phyloP scores from a whole-genome alignment of 2,797 vertebrate genomes.

The Urophycis tenuis region DNA sequence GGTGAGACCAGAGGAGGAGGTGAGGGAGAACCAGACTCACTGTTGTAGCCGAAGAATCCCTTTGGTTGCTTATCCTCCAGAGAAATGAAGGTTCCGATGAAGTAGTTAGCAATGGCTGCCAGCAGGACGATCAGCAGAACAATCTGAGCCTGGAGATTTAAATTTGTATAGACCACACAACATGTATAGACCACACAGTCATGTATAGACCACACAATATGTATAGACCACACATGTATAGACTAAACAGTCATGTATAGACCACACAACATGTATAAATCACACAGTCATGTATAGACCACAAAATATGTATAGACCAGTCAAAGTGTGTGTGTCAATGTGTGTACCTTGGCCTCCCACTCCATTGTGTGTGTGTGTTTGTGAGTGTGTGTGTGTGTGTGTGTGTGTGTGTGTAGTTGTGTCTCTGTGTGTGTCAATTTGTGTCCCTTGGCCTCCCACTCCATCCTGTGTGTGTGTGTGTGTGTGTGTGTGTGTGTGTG shows the following conservation, averaged over 20 bases:
- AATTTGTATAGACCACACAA: background rate
- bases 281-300: background rate
- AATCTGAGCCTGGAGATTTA: conserved; percentile 81
- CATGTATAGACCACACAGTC: too few species aligned
- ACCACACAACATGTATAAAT: too few species aligned
- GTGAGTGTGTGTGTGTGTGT: background rate
- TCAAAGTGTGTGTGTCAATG: too few species aligned
- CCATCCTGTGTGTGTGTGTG: background rate
- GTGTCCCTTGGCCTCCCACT: background rate
- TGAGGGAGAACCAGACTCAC: conserved; percentile 56
- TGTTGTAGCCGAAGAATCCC: conserved; percentile 88
- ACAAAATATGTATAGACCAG: background rate
- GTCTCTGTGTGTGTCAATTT: background rate
- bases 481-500: background rate
- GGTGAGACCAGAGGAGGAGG: background rate
- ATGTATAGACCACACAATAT: background rate
- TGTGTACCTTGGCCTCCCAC: too few species aligned
- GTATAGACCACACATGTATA: background rate
- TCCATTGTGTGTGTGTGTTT: background rate
- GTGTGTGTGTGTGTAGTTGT: background rate
- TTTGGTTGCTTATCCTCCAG: conserved; percentile 81
- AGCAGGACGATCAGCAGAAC: conserved; percentile 86
- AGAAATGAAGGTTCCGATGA: conserved; percentile 87
- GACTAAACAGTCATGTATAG: background rate
- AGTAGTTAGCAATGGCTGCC: conserved; percentile 81